These are phyloP conservation scores for Hippasteria phrygiana DNA, from an alignment of 53 echinoderm and acorn worm species.

Conservation along the genomic window DNA sequence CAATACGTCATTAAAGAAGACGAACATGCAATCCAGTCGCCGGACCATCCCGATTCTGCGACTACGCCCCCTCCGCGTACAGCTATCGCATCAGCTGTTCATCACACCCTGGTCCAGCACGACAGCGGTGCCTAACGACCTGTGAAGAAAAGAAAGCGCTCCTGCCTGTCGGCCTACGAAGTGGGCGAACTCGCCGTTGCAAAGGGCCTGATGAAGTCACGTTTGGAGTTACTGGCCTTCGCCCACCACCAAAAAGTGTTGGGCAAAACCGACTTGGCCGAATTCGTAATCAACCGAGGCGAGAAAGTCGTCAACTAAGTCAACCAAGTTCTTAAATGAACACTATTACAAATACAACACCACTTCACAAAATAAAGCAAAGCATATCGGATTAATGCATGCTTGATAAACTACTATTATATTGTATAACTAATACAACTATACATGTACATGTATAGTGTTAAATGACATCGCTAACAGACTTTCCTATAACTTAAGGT, in stretches of 20 bases:
- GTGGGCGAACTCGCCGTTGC: conserved; percentile 10
- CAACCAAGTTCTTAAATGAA: neutral
- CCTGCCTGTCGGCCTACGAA: conserved; percentile 21
- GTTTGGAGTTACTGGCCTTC: conserved; percentile 33
- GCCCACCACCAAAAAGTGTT: conserved; percentile 59
- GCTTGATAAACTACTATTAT: no score
- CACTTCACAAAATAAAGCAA: no score
- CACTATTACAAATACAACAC: no score
- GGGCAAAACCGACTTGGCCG: conserved; percentile 65
- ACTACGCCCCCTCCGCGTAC: neutral
- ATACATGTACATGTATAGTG: no score
- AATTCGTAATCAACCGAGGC: conserved; percentile 61
- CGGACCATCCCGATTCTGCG: conserved; percentile 7
- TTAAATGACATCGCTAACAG: no score
- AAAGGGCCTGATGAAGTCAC: conserved; percentile 31
- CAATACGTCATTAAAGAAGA: conserved; percentile 47
- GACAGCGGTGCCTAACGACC: neutral
- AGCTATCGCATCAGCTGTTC: neutral
- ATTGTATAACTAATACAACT: no score
- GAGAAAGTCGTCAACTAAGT: conserved; percentile 56
- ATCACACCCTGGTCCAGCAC: neutral
- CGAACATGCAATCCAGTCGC: neutral
- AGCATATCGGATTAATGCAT: no score
- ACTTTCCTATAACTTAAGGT: no score
- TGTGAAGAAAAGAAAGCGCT: neutral